Percentiles rank a stretch among this genome's conserved stretches.
Evolutionary conservation across 1,140 invertebrate species (phyloP).

Genomic region (Eubasilissa regina): DNA sequence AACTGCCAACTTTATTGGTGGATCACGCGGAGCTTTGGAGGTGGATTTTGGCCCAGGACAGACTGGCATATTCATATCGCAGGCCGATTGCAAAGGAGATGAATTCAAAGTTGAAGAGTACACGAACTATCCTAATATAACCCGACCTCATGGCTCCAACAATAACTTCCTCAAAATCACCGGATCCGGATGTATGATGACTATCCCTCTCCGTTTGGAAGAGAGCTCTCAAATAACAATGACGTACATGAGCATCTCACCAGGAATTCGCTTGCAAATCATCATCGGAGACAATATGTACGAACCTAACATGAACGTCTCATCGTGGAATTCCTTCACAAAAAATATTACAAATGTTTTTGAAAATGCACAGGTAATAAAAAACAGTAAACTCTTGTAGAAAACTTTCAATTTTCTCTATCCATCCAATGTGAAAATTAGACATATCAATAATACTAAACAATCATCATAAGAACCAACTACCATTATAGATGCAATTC

Average conservation of each 20-base stretch:
- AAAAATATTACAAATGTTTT: neutral
- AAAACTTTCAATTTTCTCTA: too few relatives aligned
- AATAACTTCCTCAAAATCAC: neutral
- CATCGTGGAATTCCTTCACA: conserved; percentile 9
- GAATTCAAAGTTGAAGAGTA: neutral
- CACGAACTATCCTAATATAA: neutral
- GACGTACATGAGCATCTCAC: neutral
- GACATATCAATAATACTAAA: too few relatives aligned
- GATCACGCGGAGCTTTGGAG: neutral
- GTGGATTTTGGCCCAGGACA: neutral
- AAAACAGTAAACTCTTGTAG: too few relatives aligned
- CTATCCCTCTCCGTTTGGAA: neutral
- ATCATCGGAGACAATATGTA: neutral
- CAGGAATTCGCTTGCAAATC: conserved; percentile 2
- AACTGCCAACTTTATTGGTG: neutral
- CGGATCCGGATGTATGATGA: neutral
- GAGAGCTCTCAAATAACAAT: neutral
- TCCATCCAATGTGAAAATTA: too few relatives aligned
- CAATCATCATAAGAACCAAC: too few relatives aligned
- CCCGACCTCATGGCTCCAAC: neutral
- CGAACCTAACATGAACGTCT: neutral
- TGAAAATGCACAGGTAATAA: neutral
- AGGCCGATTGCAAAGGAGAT: neutral
- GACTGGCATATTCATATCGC: neutral
- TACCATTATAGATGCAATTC: too few relatives aligned